Conservation (phyloP, 37 sponge, comb jelly and placozoan genomes). For the Halisarca cf. caerulea region DNA sequence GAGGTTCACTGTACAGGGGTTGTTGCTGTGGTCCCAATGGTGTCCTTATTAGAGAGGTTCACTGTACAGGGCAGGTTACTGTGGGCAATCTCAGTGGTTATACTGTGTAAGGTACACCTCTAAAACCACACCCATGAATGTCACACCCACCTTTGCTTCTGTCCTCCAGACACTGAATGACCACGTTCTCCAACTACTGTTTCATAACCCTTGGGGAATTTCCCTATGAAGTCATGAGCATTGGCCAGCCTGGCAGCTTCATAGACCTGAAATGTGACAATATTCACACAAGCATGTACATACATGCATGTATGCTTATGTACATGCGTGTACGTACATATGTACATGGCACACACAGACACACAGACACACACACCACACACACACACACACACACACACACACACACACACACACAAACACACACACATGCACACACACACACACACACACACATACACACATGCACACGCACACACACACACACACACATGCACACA, state of each 20-base stretch:
- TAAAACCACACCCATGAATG: not conserved
- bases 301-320: not conserved
- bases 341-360: not conserved
- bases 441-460: not conserved
- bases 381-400: not conserved
- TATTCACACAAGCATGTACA: not conserved
- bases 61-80: too few species aligned
- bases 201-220: slow-evolving; percentile 82
- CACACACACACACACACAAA: slow-evolving; percentile 13
- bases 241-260: slow-evolving; percentile 79
- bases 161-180: slow-evolving; percentile 86
- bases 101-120: too few species aligned
- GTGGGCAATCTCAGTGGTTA: too few species aligned
- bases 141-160: slow-evolving; percentile 82
- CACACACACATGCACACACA: not conserved
- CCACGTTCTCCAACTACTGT: slow-evolving; percentile 91
- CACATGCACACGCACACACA: too few species aligned
- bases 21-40: too few species aligned
- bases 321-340: not conserved
- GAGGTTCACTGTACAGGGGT: not conserved
- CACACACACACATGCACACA: not conserved
- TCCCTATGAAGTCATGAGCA: slow-evolving; percentile 77
- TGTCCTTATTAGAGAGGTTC: too few species aligned
- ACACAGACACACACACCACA: too few species aligned
- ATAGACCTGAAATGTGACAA: slow-evolving; percentile 46